phyloP scores from a whole-genome alignment of 2,888 invertebrate genomes.

The Diarsia brunnea region DNA sequence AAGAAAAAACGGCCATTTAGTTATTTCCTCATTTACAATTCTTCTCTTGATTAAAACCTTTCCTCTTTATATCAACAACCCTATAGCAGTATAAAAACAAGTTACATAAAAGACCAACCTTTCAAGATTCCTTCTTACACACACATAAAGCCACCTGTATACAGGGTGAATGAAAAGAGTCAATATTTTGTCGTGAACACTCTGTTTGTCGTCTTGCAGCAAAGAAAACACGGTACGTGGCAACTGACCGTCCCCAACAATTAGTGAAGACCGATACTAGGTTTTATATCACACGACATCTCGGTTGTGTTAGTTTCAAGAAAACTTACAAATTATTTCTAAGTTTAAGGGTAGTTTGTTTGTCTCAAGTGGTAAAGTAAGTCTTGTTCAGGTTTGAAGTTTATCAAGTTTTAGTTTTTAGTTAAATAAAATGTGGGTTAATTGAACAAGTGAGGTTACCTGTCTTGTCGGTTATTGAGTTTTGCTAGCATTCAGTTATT shows the following conservation, averaged over 20 bases:
- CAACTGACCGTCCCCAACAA: conserved; percentile 58
- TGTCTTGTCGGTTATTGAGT: not conserved
- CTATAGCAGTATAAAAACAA: not conserved
- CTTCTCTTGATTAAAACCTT: not conserved
- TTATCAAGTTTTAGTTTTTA: not conserved
- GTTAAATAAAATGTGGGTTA: conserved; percentile 2
- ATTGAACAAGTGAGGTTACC: not conserved
- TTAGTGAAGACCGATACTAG: conserved; percentile 56
- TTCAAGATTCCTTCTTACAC: not conserved
- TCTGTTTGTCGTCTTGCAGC: conserved; percentile 59
- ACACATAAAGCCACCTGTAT: conserved; percentile 25
- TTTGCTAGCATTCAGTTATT: not conserved
- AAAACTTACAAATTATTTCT: not conserved
- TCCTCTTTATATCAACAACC: not conserved
- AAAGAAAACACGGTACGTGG: conserved; percentile 54
- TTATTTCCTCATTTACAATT: not conserved
- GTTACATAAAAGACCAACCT: not conserved
- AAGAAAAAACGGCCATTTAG: too few relatives aligned
- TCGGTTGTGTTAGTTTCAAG: conserved; percentile 16
- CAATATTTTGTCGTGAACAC: conserved; percentile 58
- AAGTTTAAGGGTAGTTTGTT: conserved; percentile 12
- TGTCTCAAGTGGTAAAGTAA: not conserved
- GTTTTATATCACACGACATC: conserved; percentile 57
- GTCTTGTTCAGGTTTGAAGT: conserved; percentile 5
- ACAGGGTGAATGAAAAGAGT: conserved; percentile 37